A percentile compares a stretch with the other conserved stretches of the same genome.
phyloP scores from a whole-genome alignment of 2,888 invertebrate genomes.

The Sinotaia quadrata region DNA sequence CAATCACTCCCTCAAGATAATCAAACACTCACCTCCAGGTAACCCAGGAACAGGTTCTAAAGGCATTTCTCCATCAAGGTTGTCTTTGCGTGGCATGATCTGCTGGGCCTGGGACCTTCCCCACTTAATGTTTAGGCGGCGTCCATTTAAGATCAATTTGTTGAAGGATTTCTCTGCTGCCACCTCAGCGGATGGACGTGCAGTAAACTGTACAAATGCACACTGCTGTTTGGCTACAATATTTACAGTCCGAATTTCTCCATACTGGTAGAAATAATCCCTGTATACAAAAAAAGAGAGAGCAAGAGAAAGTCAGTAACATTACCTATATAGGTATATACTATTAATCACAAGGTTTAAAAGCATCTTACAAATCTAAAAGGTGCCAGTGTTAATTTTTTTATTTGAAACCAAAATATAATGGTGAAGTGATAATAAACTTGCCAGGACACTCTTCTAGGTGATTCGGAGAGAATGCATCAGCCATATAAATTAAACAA shows the following conservation, averaged over 20 bases:
- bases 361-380: too few species aligned
- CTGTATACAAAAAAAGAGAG: slow-evolving; percentile 71
- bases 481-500: too few species aligned
- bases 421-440: neutral
- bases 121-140: slow-evolving; percentile 97
- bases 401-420: neutral
- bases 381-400: too few species aligned
- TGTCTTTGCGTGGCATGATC: slow-evolving; percentile 48
- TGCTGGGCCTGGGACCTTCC: slow-evolving; percentile 89
- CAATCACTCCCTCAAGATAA: too few species aligned
- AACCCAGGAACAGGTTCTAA: slow-evolving; percentile 85
- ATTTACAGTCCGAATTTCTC: slow-evolving; percentile 95
- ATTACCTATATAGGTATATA: neutral
- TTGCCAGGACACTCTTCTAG: too few species aligned
- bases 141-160: slow-evolving; percentile 83
- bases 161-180: slow-evolving; percentile 87
- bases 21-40: slow-evolving; percentile 76
- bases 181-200: slow-evolving; percentile 89
- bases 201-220: slow-evolving; percentile 97
- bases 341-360: too few species aligned
- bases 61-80: slow-evolving; percentile 55
- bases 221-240: slow-evolving; percentile 91
- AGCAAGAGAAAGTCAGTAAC: neutral
- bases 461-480: too few species aligned
- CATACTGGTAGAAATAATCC: slow-evolving; percentile 98